These are phyloP conservation scores for Tyto alba DNA, from an alignment of 2,113 vertebrate genomes.

Conservation along the genomic window DNA sequence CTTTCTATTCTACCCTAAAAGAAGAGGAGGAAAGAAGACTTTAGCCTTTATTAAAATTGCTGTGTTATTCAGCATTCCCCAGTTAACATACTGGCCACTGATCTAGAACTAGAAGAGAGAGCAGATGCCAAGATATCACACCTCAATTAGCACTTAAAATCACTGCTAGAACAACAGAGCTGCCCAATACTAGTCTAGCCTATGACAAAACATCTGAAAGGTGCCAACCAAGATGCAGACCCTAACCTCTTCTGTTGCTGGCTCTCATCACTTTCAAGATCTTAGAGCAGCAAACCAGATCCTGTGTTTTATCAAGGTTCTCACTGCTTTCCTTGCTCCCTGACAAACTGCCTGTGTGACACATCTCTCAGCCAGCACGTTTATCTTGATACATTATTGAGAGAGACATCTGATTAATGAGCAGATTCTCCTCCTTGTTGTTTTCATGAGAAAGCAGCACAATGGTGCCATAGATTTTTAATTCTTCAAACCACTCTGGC, in stretches of 20 bases:
- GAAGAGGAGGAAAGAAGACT: background rate
- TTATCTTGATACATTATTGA: background rate
- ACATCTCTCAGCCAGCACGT: background rate
- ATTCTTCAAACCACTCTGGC: background rate
- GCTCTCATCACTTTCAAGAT: background rate
- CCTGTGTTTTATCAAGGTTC: background rate
- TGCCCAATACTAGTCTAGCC: background rate
- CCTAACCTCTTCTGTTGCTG: background rate
- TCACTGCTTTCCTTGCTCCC: background rate
- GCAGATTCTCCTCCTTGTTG: background rate
- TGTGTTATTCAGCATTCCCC: background rate
- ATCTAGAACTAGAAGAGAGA: background rate
- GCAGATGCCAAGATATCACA: background rate
- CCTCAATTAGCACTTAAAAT: background rate
- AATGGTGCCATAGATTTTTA: background rate
- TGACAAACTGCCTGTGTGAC: background rate
- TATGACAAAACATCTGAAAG: background rate
- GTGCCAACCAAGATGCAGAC: background rate
- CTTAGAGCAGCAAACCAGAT: background rate
- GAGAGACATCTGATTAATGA: slow-evolving; percentile 15
- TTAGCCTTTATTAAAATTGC: background rate
- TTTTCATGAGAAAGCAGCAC: background rate
- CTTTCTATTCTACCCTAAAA: background rate
- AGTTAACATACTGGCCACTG: background rate
- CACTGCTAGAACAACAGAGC: background rate